A percentile compares a stretch with the other conserved stretches of the same genome.
Conservation (phyloP, 2,797 vertebrate genomes). For the Pygocentrus nattereri region DNA sequence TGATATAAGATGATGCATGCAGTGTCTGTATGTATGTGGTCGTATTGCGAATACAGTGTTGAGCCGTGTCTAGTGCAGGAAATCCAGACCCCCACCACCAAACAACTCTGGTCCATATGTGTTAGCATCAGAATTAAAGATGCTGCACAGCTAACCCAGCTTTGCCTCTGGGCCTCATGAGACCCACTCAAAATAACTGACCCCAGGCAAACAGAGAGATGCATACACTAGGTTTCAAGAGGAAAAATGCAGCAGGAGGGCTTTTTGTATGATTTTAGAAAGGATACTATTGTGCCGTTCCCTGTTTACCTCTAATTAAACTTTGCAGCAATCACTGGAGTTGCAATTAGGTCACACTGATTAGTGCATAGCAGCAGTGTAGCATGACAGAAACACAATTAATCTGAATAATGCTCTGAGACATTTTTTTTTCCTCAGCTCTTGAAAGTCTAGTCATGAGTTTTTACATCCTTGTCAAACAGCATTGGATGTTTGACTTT, state of each 20-base stretch:
- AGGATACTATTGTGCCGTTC: constrained; percentile 36
- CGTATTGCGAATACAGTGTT: background rate
- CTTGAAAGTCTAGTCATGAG: background rate
- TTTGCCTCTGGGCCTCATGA: constrained; percentile 33
- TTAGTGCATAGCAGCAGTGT: constrained; percentile 38
- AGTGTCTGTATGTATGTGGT: background rate
- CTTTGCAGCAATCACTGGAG: constrained; percentile 46
- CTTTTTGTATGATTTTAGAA: constrained; percentile 34
- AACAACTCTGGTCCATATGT: constrained; percentile 29
- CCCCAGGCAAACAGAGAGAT: constrained; percentile 30
- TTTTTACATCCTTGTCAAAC: background rate
- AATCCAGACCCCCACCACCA: constrained; percentile 21
- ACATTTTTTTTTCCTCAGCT: background rate
- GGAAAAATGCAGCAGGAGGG: constrained; percentile 17
- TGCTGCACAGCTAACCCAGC: constrained; percentile 31
- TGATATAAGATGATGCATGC: constrained; percentile 38
- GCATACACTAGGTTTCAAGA: background rate
- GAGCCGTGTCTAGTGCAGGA: constrained; percentile 2
- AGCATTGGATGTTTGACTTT: background rate
- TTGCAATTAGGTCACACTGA: constrained; percentile 69
- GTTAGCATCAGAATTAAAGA: constrained; percentile 51
- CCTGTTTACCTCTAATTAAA: constrained; percentile 56
- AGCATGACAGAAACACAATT: constrained; percentile 34
- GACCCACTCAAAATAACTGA: constrained; percentile 49
- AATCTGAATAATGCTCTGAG: background rate